A percentile compares a stretch with the other conserved stretches of the same genome.
Evolutionary conservation across 2,888 invertebrate genomes (phyloP).

Genomic region (Ennomos fuscantarius): DNA sequence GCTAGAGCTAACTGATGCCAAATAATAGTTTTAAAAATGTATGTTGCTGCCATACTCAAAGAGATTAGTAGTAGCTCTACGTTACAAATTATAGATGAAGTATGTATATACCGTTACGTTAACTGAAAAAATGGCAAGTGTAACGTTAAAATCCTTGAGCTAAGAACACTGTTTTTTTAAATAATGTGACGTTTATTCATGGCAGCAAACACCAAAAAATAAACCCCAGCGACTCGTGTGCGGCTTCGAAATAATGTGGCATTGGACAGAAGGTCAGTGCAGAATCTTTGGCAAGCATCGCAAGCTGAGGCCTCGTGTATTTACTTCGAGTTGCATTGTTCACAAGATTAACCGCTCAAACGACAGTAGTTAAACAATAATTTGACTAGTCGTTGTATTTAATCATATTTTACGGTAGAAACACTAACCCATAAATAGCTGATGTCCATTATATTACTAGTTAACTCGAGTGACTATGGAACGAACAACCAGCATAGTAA

Average conservation of each 20-base stretch:
- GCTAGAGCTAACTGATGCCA: conserved; percentile 36
- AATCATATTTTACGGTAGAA: background rate
- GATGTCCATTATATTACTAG: too few species aligned
- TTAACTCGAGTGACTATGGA: too few species aligned
- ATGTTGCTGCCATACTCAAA: background rate
- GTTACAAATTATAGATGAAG: too few species aligned
- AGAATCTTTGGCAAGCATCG: conserved; percentile 86
- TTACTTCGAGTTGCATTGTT: conserved; percentile 40
- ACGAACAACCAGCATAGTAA: too few species aligned
- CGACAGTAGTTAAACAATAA: background rate
- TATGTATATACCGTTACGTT: too few species aligned
- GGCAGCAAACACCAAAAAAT: conserved; percentile 33
- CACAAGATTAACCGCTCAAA: conserved; percentile 37
- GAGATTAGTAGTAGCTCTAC: too few species aligned
- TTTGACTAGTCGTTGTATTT: background rate
- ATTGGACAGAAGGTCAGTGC: conserved; percentile 81
- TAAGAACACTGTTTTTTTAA: conserved; percentile 2
- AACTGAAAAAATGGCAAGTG: too few species aligned
- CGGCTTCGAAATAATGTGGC: conserved; percentile 70
- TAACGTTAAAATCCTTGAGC: too few species aligned
- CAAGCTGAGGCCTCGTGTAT: conserved; percentile 58
- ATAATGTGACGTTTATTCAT: conserved; percentile 31
- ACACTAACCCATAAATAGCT: too few species aligned
- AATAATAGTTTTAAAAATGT: conserved; percentile 10
- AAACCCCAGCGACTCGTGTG: conserved; percentile 29